These are phyloP conservation scores for Scaeva pyrastri DNA, from an alignment of 2,888 invertebrate species.

Conservation along the genomic window DNA sequence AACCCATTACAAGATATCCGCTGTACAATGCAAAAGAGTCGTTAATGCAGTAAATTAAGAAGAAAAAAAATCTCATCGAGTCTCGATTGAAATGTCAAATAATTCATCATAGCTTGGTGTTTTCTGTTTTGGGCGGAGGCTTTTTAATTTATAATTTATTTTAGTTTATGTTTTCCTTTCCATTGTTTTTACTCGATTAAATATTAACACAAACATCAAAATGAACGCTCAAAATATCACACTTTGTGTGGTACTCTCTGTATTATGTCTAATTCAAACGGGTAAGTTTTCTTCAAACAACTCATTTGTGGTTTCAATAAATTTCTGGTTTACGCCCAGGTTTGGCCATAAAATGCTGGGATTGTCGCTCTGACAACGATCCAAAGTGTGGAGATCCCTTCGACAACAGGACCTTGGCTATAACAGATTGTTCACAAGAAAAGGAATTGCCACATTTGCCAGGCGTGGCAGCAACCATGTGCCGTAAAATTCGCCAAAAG, in stretches of 20 bases:
- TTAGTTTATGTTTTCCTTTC: slow-evolving; percentile 33
- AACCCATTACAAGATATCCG: neutral
- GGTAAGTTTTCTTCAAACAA: slow-evolving; percentile 25
- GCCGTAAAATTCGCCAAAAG: slow-evolving; percentile 96
- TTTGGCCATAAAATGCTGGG: slow-evolving; percentile 93
- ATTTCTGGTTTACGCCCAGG: slow-evolving; percentile 83
- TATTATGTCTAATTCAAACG: slow-evolving; percentile 55
- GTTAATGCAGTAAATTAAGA: slow-evolving; percentile 28
- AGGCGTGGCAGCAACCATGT: slow-evolving; percentile 91
- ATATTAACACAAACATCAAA: neutral
- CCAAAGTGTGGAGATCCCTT: slow-evolving; percentile 96
- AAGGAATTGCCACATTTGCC: slow-evolving; percentile 87
- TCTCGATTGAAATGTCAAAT: slow-evolving; percentile 50
- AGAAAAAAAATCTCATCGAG: neutral
- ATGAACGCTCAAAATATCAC: slow-evolving; percentile 51
- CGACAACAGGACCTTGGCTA: slow-evolving; percentile 94
- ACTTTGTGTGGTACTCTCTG: slow-evolving; percentile 22
- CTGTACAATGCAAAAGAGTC: slow-evolving; percentile 13
- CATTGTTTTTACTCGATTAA: slow-evolving; percentile 23
- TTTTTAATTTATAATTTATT: slow-evolving; percentile 57
- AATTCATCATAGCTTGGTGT: slow-evolving; percentile 1
- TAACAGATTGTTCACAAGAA: slow-evolving; percentile 90
- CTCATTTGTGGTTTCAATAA: neutral
- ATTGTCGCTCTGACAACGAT: slow-evolving; percentile 94
- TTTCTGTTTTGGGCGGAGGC: slow-evolving; percentile 65